phyloP scores from a whole-genome alignment of 2,113 vertebrate genomes.

The Progne subis region DNA sequence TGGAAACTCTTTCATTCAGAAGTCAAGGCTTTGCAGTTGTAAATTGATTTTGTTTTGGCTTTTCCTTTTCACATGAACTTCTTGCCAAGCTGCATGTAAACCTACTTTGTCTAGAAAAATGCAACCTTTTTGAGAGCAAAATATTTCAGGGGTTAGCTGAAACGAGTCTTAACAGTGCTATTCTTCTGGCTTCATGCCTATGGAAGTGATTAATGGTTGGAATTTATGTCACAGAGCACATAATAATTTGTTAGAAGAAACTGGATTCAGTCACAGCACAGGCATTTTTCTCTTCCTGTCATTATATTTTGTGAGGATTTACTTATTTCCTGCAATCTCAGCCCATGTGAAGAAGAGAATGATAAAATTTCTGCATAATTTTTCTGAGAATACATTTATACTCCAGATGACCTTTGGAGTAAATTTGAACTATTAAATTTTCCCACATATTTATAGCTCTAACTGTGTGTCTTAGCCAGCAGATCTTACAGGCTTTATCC shows the following conservation, averaged over 20 bases:
- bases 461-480: neutral
- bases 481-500: slow-evolving; percentile 13
- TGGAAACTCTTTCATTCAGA: slow-evolving; percentile 79
- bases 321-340: slow-evolving; percentile 55
- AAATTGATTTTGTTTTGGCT: slow-evolving; percentile 62
- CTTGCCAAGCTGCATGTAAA: slow-evolving; percentile 52
- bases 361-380: slow-evolving; percentile 59
- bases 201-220: slow-evolving; percentile 59
- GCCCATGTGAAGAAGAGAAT: slow-evolving; percentile 51
- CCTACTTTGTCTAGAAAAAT: slow-evolving; percentile 50
- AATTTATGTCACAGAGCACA: slow-evolving; percentile 64
- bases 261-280: slow-evolving; percentile 59
- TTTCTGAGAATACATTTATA: slow-evolving; percentile 66
- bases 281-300: slow-evolving; percentile 67
- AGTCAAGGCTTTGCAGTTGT: slow-evolving; percentile 77
- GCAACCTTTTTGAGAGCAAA: neutral
- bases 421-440: slow-evolving; percentile 65
- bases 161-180: neutral
- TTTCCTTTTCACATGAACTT: slow-evolving; percentile 30
- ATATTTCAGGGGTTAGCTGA: slow-evolving; percentile 33
- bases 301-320: slow-evolving; percentile 54
- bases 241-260: slow-evolving; percentile 65
- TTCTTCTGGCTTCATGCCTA: slow-evolving; percentile 57
- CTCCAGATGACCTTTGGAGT: slow-evolving; percentile 56
- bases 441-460: slow-evolving; percentile 62